Evolutionary conservation across 2,113 vertebrate species (phyloP), one percentile per base, ranked within the genome.

Genomic region (Chaetops frenatus): DNA sequence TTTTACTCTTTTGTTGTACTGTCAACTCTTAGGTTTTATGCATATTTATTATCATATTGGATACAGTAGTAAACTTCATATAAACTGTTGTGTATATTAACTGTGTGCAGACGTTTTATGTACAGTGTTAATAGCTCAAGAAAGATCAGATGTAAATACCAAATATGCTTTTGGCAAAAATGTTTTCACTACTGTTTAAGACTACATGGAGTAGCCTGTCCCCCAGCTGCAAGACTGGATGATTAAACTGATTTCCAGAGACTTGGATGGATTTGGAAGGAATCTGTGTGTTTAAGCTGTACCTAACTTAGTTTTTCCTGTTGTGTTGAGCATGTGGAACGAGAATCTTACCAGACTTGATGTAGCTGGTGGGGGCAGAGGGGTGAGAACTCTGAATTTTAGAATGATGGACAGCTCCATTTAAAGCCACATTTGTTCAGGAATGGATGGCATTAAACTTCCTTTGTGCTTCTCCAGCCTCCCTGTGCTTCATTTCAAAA

Each of bases 161-260:
- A 19, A 51, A 42, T 44, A 19, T 8, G 12, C 7, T 80, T 82
- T 53, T 57, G 47, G 45, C 20, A 80, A 13, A 62, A 36, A 10
- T 10, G 3, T 36, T 66, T 66, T 82, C 24, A 5, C 9, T 25
- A 0, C 36, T 78, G 16, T 40, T 42, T 5, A 21, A 31, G 47
- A 36, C 2, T 1, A 3, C 3, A 1, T 5, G 22, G 14, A 6
- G 12, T 6, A 12, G 14, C 48, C 42, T 33, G 8, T 44, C 31
- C 15, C 24, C 10, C 9, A 11, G 21, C 7, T 53, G 15, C 28
- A 22, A 48, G 28, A 45, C 33, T 4, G n/a, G 6, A 33, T 5
- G 45, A 42, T 77, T 40, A 62, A 47, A 58, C 24, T 42, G 31
- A 1, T 76, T 89, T 29, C 29, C 6, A 27, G 78, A 36, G 27